These are phyloP conservation scores for Panorpa germanica DNA, from an alignment of 2,888 invertebrate species.

Conservation along the genomic window DNA sequence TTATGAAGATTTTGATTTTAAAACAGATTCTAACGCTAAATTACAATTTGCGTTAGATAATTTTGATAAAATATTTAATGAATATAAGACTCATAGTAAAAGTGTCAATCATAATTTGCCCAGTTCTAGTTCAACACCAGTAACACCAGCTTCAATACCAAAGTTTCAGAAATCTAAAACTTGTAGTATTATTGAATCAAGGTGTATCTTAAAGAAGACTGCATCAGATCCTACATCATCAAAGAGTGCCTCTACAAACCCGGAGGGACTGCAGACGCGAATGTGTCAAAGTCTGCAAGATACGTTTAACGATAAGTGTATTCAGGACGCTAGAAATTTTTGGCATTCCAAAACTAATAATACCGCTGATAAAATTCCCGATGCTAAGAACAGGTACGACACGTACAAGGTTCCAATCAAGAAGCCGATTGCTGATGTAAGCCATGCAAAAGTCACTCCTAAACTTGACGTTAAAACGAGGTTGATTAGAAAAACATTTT, in stretches of 20 bases:
- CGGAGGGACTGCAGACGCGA: slow-evolving; percentile 22
- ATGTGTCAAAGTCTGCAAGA: slow-evolving; percentile 30
- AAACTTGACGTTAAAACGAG: slow-evolving; percentile 33
- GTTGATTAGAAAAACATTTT: slow-evolving; percentile 32
- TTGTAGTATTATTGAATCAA: slow-evolving; percentile 47
- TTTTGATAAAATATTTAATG: slow-evolving; percentile 31
- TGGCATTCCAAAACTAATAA: slow-evolving; percentile 23
- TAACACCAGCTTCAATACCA: not conserved
- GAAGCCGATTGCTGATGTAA: too few species aligned
- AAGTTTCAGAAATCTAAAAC: slow-evolving; percentile 47
- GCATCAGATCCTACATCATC: slow-evolving; percentile 24
- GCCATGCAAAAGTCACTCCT: slow-evolving; percentile 18
- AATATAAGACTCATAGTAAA: slow-evolving; percentile 18
- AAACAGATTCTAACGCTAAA: slow-evolving; percentile 25
- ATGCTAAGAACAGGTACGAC: slow-evolving; percentile 30
- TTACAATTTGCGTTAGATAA: slow-evolving; percentile 28
- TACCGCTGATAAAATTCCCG: slow-evolving; percentile 21
- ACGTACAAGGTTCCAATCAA: slow-evolving; percentile 31
- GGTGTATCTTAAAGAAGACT: slow-evolving; percentile 42
- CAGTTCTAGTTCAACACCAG: too few species aligned
- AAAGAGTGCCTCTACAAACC: slow-evolving; percentile 11
- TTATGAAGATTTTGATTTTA: too few species aligned
- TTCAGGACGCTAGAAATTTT: slow-evolving; percentile 34
- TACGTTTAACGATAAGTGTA: slow-evolving; percentile 37
- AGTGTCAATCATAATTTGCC: slow-evolving; percentile 4